Evolutionary conservation across 2,888 invertebrate genomes (phyloP), one percentile per base, ranked within the genome.

Genomic region (Cheilosia soror): DNA sequence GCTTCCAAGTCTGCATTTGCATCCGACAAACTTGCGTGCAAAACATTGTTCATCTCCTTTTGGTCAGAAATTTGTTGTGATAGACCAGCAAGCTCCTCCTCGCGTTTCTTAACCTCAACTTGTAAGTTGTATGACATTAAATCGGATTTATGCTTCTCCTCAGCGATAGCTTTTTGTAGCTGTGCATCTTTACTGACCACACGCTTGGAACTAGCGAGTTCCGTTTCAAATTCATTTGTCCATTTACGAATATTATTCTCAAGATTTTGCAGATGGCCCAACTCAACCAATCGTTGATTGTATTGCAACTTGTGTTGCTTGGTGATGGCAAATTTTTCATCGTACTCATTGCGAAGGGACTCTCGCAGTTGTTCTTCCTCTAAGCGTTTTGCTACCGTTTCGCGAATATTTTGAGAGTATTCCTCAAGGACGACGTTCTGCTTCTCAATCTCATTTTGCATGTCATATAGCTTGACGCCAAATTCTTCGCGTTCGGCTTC

Each of bases 1-100:
- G 94, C 95, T 89, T 96, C 95, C 27, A 96, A 92, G 89, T 96
- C 96, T 0, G 95, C 94, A 81, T 95, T 95, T n/a, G 95, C 95
- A 83, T 95, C 93, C 0, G 95, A 94, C 33, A 96, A 94, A 90
- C 95, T 93, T 88, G 93, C 93, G 47, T 93, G 93, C 15, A 94
- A 89, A 13, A 92, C 91, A 79, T 94, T 94, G 89, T 95, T 94
- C 88, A 96, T 95, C 4, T 93, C 92, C 58, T 94, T 94, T 90
- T 96, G 96, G 1, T 95, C 93, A 15, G 94, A 92, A 29, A 95
- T 90, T 89, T 96, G 96, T 87, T 95, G 94, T 87, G 94, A 93
- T 1, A 89, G 63, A 29, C 86, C 76, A 87, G 94, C 94, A 66
- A 95, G 90, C 89, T 96, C 95, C 0, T 93, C 93, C 89, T 96